Conservation (phyloP, 2,113 vertebrate species). For the Chloropsis hardwickii region DNA sequence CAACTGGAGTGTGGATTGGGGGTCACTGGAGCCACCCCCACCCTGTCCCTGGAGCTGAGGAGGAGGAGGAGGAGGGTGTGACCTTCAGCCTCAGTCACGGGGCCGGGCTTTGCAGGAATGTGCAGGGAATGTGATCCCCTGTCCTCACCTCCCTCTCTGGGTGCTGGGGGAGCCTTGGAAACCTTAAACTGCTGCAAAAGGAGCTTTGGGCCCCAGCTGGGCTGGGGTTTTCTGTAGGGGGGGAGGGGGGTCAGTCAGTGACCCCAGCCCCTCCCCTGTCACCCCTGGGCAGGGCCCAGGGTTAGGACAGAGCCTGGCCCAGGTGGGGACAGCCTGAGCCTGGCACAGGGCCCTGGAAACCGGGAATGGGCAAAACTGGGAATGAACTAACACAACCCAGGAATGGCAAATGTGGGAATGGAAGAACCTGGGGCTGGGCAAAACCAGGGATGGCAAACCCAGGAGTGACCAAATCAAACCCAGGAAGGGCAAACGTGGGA, state of each 20-base stretch:
- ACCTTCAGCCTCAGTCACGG: background rate
- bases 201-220: accelerated
- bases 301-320: background rate
- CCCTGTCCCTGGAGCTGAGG: accelerated
- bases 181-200: background rate
- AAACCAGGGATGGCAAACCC: no score
- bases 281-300: background rate
- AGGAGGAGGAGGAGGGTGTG: background rate
- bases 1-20: accelerated
- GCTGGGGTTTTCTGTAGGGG: accelerated
- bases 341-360: background rate
- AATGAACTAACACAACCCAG: background rate
- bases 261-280: background rate
- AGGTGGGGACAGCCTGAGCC: background rate
- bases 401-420: no score
- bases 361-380: no score
- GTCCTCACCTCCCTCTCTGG: background rate
- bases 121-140: background rate
- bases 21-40: background rate
- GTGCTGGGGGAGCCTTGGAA: background rate
- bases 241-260: background rate
- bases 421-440: no score
- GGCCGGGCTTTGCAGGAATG: background rate
- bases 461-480: no score
- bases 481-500: no score